Percentiles rank a stretch among this genome's conserved stretches.
phyloP scores from a whole-genome alignment of 2,113 vertebrate genomes.

The Uria lomvia region DNA sequence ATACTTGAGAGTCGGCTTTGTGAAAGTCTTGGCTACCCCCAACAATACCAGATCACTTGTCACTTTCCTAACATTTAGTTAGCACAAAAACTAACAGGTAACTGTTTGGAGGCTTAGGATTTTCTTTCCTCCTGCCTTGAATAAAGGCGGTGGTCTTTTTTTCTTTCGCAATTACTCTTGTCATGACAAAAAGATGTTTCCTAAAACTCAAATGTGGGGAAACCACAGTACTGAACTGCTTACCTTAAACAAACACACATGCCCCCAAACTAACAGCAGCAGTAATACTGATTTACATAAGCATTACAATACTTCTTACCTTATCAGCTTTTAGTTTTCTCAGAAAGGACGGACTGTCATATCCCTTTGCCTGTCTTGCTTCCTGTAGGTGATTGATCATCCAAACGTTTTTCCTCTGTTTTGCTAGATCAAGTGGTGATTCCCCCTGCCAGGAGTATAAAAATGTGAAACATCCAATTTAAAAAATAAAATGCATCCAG shows the following conservation, averaged over 20 bases:
- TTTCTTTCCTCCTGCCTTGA: background rate
- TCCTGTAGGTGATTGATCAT: conserved; percentile 99
- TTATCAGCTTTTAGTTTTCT: conserved; percentile 97
- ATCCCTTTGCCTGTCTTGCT: conserved; percentile 95
- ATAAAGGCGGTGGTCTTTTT: background rate
- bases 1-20: background rate
- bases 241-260: background rate
- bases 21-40: background rate
- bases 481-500: conserved; percentile 37
- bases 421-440: conserved; percentile 95
- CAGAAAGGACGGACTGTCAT: conserved; percentile 95
- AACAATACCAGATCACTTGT: background rate
- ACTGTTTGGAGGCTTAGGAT: background rate
- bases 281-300: fast-evolving
- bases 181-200: background rate
- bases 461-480: conserved; percentile 36
- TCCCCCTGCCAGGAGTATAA: conserved; percentile 80
- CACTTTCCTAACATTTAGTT: background rate
- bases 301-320: conserved; percentile 68
- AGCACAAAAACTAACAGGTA: background rate
- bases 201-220: background rate
- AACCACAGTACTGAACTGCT: background rate
- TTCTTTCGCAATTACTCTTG: background rate
- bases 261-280: background rate
- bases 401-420: conserved; percentile 98